Evolutionary conservation across 2,888 invertebrate species (phyloP).

Genomic region (Oxyscelio sp.): DNA sequence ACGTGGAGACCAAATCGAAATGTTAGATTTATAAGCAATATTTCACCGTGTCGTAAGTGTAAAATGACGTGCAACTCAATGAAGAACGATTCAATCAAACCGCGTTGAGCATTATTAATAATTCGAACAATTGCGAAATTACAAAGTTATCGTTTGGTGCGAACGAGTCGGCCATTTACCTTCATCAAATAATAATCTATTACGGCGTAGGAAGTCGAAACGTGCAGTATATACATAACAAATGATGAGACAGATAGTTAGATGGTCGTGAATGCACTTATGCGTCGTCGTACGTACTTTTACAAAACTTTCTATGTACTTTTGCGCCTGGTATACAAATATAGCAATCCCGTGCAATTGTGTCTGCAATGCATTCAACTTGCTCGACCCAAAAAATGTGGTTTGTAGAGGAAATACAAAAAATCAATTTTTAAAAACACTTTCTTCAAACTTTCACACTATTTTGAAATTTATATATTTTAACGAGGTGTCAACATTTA

Average conservation of each 20-base stretch:
- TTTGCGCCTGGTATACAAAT: constrained; percentile 20
- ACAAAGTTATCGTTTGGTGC: constrained; percentile 45
- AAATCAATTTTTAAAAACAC: no score
- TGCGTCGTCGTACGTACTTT: constrained; percentile 21
- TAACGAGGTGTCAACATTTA: no score
- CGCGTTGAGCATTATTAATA: constrained; percentile 20
- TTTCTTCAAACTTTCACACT: no score
- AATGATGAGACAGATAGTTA: constrained; percentile 59
- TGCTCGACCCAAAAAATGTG: no score
- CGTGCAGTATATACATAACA: constrained; percentile 49
- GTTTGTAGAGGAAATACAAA: no score
- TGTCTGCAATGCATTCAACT: neutral
- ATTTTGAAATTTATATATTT: no score
- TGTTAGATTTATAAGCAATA: no score
- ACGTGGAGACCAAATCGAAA: no score
- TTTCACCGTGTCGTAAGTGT: neutral
- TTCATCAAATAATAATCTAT: constrained; percentile 70
- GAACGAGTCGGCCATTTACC: constrained; percentile 61
- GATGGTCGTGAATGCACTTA: constrained; percentile 37
- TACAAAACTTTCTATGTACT: constrained; percentile 23
- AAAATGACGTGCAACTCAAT: neutral
- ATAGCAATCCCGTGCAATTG: neutral
- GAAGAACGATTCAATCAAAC: constrained; percentile 17
- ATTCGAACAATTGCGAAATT: constrained; percentile 56
- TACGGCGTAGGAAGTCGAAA: constrained; percentile 57